phyloP scores from a whole-genome alignment of 2,888 invertebrate species.

The Diarsia dahlii region DNA sequence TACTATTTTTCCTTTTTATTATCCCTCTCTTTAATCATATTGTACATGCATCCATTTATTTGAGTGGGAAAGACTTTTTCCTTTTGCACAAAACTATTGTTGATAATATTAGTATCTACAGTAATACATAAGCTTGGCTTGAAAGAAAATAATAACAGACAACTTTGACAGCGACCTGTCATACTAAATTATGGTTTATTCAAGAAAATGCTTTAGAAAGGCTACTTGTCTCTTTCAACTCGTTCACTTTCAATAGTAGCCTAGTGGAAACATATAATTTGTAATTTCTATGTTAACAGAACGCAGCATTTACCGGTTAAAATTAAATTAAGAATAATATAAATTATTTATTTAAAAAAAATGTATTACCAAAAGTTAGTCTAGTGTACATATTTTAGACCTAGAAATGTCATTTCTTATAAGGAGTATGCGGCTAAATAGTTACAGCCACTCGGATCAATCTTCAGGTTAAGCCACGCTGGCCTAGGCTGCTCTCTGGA shows the following conservation, averaged over 20 bases:
- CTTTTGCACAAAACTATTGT: constrained; percentile 7
- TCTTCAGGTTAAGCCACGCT: no score
- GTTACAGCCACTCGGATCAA: no score
- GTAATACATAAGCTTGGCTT: not conserved
- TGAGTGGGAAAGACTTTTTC: not conserved
- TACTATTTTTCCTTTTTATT: not conserved
- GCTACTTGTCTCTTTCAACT: not conserved
- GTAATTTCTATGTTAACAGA: not conserved
- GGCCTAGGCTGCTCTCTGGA: no score
- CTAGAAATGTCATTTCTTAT: no score
- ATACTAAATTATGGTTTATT: constrained; percentile 21
- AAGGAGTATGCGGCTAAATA: no score
- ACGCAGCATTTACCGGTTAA: not conserved
- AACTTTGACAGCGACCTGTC: constrained; percentile 6
- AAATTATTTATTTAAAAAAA: no score
- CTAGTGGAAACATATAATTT: not conserved
- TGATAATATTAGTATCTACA: constrained; percentile 16
- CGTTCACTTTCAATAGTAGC: not conserved
- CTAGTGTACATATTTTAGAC: no score
- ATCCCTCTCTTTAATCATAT: not conserved
- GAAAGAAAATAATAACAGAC: constrained; percentile 3
- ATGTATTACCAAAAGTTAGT: no score
- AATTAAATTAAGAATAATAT: not conserved
- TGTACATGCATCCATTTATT: no score
- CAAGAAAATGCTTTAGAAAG: constrained; percentile 18